Percentiles rank a stretch among this genome's conserved stretches.
These are phyloP conservation scores for Noctuana brunneofusca DNA, from an alignment of 2,888 invertebrate species.

Conservation along the genomic window DNA sequence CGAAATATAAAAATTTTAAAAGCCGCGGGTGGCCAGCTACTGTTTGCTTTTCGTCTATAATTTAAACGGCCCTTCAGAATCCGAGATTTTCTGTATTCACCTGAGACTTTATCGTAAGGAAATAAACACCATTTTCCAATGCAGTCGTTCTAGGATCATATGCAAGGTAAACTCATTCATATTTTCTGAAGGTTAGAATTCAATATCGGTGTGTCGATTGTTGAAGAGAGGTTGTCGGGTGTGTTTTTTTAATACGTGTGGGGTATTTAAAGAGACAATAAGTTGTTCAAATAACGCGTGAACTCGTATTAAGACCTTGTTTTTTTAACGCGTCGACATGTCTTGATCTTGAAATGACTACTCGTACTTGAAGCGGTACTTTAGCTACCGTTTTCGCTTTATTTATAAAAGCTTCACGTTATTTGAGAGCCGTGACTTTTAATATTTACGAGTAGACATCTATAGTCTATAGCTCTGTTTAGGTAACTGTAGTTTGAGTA, in stretches of 20 bases:
- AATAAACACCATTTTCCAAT: neutral
- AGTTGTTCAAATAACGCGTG: conserved; percentile 35
- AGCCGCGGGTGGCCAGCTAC: conserved; percentile 76
- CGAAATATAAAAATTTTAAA: conserved; percentile 61
- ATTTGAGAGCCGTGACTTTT: conserved; percentile 2
- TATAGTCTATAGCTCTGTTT: no score
- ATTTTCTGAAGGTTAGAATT: conserved; percentile 36
- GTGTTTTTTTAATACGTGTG: conserved; percentile 34
- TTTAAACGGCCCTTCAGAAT: conserved; percentile 54
- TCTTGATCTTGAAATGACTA: conserved; percentile 9
- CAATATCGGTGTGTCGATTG: conserved; percentile 35
- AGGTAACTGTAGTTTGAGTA: no score
- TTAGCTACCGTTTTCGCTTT: conserved; percentile 25
- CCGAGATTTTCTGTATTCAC: neutral
- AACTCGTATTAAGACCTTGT: conserved; percentile 36
- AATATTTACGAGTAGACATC: neutral
- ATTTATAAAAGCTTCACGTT: conserved; percentile 16
- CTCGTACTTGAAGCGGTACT: conserved; percentile 17
- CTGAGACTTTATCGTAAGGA: conserved; percentile 1
- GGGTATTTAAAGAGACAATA: conserved; percentile 37
- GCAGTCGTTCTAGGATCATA: neutral
- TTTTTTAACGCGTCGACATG: conserved; percentile 31
- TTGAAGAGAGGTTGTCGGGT: conserved; percentile 9
- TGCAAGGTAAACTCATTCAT: conserved; percentile 27
- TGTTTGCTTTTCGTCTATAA: conserved; percentile 70